Evolutionary conservation across 2,797 vertebrate genomes (phyloP), one percentile per base, ranked within the genome.

Genomic region (Microtus obscurus): DNA sequence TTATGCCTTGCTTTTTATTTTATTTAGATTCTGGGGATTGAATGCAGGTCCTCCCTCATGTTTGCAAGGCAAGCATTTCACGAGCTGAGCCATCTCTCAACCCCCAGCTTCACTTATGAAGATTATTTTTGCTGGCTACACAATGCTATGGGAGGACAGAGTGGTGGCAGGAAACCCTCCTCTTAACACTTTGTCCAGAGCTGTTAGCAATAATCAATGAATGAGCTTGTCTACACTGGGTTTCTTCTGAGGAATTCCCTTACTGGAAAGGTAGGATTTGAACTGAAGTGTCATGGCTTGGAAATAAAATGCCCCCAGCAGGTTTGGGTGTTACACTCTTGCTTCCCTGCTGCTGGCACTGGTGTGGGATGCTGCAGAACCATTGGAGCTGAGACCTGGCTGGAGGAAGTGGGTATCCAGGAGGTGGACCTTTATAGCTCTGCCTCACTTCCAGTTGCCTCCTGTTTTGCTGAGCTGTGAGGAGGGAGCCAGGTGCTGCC

Each of bases 41-140:
- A 67, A 65, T 19, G 16, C 10, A 34, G 43, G 11, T 67, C 6
- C 43, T 9, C 6, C 12, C 61, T 9, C 6, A 14, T 67, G 29
- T 29, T 85, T 45, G 7, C 21, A n/a, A 14, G 31, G 43, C 19
- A 48, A 34, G 61, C 5, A 21, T 43, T 83, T 45, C 40, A 34
- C 14, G 1, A 34, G 40, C 61, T 48, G 81, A 7, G 11, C 10
- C 43, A 48, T 67, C 27, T 37, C 45, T 40, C 34, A 71, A 71
- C 45, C 14, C 85, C 94, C 48, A 90, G 11, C 5, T 95, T 87
- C 21, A 73, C 61, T 90, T 90, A 40, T 45, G 31, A 90, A 76
- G 53, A 83, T 63, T 40, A n/a, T 14, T 88, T 95, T 94, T 91
- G 40, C 40, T 91, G 21, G 78, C 23, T 85, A 63, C 53, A 27